Conservation (phyloP, 1,140 invertebrate species). For the Drosophila sechellia region DNA sequence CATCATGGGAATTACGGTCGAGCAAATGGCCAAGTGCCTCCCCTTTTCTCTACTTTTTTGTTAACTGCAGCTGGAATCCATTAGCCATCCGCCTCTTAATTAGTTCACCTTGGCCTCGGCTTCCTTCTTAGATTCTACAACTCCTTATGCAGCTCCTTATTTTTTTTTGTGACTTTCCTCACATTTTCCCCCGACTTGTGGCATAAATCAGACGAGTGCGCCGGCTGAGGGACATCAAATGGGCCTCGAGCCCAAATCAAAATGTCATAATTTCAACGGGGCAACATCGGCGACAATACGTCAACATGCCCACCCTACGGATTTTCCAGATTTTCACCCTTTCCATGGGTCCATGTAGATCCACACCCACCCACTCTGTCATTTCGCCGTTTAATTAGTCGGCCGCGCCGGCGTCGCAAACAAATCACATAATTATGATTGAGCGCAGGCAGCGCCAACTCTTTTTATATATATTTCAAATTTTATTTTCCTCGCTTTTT, state of each 20-base stretch:
- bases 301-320: conserved; percentile 43
- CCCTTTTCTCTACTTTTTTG: neutral
- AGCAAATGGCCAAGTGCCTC: conserved; percentile 49
- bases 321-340: neutral
- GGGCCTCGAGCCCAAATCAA: conserved; percentile 75
- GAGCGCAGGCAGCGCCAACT: conserved; percentile 68
- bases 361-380: conserved; percentile 21
- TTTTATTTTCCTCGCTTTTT: neutral
- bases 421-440: conserved; percentile 83
- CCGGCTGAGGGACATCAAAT: conserved; percentile 77
- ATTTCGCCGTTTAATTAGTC: conserved; percentile 72
- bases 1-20: neutral
- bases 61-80: conserved; percentile 28
- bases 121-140: neutral
- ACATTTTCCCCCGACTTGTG: conserved; percentile 1
- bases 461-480: conserved; percentile 17
- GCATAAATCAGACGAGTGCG: conserved; percentile 58
- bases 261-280: conserved; percentile 74
- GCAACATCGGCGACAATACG: conserved; percentile 77
- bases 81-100: conserved; percentile 47
- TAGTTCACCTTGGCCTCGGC: conserved; percentile 37
- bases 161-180: neutral
- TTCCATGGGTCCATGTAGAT: neutral
- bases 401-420: conserved; percentile 63
- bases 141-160: neutral